phyloP scores from a whole-genome alignment of 2,888 invertebrate genomes.

The Leucoptera coffeella region DNA sequence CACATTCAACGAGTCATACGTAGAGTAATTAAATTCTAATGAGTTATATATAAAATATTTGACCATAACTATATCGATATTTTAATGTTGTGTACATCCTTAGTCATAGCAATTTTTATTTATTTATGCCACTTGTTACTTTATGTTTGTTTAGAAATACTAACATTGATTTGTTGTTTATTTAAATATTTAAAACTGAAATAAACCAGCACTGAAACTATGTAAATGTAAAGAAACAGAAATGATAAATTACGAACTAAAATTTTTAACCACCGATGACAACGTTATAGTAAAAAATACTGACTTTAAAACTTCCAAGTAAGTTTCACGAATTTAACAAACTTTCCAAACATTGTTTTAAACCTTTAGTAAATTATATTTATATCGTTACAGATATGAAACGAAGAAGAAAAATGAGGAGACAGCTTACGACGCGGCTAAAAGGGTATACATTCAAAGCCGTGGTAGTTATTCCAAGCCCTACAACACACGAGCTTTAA shows the following conservation, averaged over 20 bases:
- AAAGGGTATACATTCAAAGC: conserved; percentile 60
- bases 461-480: conserved; percentile 59
- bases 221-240: conserved; percentile 5
- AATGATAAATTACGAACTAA: conserved; percentile 43
- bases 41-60: too few relatives aligned
- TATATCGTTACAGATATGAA: conserved; percentile 32
- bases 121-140: too few relatives aligned
- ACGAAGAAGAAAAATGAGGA: conserved; percentile 33
- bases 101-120: too few relatives aligned
- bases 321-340: conserved; percentile 13
- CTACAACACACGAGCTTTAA: conserved; percentile 48
- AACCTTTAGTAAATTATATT: too few relatives aligned
- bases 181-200: background rate
- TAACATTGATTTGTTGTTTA: too few relatives aligned
- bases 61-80: too few relatives aligned
- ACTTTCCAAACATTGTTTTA: conserved; percentile 4
- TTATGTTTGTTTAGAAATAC: too few relatives aligned
- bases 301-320: conserved; percentile 78
- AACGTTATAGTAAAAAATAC: conserved; percentile 64
- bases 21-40: too few relatives aligned
- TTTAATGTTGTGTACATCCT: too few relatives aligned
- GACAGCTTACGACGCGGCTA: conserved; percentile 55
- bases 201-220: background rate
- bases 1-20: too few relatives aligned
- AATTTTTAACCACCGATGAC: conserved; percentile 75